These are phyloP conservation scores for Pinctada fucata DNA, from an alignment of 2,888 invertebrate species.

Conservation along the genomic window DNA sequence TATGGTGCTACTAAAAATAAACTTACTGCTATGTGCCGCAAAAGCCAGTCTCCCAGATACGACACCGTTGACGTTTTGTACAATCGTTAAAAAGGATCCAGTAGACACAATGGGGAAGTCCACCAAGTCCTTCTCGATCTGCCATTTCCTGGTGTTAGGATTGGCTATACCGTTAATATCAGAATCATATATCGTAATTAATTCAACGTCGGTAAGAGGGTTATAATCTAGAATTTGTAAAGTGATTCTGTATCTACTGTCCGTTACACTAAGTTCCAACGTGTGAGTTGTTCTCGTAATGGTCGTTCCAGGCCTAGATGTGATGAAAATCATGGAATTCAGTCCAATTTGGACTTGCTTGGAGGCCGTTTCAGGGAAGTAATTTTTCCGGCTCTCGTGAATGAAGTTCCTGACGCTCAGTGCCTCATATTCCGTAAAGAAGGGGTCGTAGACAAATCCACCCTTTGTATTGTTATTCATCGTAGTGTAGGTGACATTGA, in stretches of 20 bases:
- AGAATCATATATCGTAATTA: slow-evolving; percentile 68
- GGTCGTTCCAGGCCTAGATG: slow-evolving; percentile 51
- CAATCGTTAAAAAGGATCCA: slow-evolving; percentile 71
- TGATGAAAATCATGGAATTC: slow-evolving; percentile 60
- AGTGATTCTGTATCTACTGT: slow-evolving; percentile 51
- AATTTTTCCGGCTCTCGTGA: slow-evolving; percentile 46
- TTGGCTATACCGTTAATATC: slow-evolving; percentile 19
- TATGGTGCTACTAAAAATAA: too few relatives aligned
- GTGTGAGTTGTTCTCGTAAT: slow-evolving; percentile 50
- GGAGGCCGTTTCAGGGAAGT: slow-evolving; percentile 44
- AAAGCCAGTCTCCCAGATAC: slow-evolving; percentile 72
- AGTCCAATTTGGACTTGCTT: slow-evolving; percentile 40
- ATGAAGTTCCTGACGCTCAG: slow-evolving; percentile 70
- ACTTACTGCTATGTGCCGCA: slow-evolving; percentile 71
- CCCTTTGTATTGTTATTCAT: slow-evolving; percentile 90
- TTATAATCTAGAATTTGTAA: slow-evolving; percentile 74
- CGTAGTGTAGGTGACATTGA: slow-evolving; percentile 81
- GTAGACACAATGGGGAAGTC: slow-evolving; percentile 93
- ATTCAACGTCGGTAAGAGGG: slow-evolving; percentile 69
- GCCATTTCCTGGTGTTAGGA: slow-evolving; percentile 52
- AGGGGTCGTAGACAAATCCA: slow-evolving; percentile 95
- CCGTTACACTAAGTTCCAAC: slow-evolving; percentile 49
- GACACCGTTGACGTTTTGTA: slow-evolving; percentile 65
- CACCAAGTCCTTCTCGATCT: slow-evolving; percentile 85
- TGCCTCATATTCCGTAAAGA: slow-evolving; percentile 81